A percentile compares a stretch with the other conserved stretches of the same genome.
Evolutionary conservation across 2,797 vertebrate species (phyloP).

Genomic region (Vipera ursinii): DNA sequence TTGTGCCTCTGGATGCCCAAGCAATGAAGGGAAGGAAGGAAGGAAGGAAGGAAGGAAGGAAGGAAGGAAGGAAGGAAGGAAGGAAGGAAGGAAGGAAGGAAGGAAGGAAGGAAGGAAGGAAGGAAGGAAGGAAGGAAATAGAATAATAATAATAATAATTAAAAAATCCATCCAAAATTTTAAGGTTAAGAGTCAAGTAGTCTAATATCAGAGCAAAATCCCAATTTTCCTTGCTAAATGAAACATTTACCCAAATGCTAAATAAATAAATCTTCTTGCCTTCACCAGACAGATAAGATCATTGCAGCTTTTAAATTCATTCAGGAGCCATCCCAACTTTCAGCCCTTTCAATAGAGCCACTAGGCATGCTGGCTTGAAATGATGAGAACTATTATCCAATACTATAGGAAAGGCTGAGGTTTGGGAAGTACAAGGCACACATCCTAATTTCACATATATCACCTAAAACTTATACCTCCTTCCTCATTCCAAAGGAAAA

Average conservation of each 20-base stretch:
- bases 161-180: background rate
- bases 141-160: background rate
- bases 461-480: background rate
- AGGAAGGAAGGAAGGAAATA: too few species aligned
- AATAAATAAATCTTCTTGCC: background rate
- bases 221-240: background rate
- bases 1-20: fast-evolving
- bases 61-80: background rate
- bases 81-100: background rate
- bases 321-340: background rate
- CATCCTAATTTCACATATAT: background rate
- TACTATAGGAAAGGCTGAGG: background rate
- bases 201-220: background rate
- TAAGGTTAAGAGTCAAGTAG: background rate
- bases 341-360: background rate
- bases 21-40: background rate
- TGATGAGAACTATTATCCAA: background rate
- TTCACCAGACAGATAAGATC: background rate
- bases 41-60: background rate
- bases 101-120: background rate
- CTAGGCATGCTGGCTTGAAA: background rate
- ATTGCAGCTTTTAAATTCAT: background rate
- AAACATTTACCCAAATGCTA: background rate
- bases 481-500: background rate
- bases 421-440: background rate